Conservation (phyloP, 2,113 vertebrate genomes). For the Pachyramphus minor region DNA sequence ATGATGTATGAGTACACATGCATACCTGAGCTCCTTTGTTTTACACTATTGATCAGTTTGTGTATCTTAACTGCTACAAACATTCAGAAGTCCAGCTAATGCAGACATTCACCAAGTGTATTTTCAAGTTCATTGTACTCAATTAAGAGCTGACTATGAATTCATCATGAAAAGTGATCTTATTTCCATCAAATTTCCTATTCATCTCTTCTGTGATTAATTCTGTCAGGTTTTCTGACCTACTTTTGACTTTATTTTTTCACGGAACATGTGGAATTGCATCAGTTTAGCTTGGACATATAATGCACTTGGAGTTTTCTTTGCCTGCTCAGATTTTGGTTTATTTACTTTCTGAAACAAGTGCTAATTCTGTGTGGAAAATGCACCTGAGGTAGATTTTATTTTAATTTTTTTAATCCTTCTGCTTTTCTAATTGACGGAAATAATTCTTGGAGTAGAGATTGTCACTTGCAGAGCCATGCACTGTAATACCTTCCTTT, state of each 20-base stretch:
- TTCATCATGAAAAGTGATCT: conserved; percentile 41
- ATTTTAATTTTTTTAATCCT: background rate
- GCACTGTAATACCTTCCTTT: background rate
- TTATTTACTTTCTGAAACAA: background rate
- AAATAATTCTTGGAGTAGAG: background rate
- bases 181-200: conserved; percentile 51
- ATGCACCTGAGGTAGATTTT: background rate
- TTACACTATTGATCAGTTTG: conserved; percentile 76
- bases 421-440: background rate
- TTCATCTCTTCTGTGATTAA: conserved; percentile 33
- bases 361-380: background rate
- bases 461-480: background rate
- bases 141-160: conserved; percentile 64
- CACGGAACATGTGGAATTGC: background rate
- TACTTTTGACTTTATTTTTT: conserved; percentile 33
- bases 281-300: background rate
- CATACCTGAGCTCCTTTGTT: conserved; percentile 78
- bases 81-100: conserved; percentile 53
- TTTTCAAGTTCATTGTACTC: conserved; percentile 62
- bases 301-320: background rate
- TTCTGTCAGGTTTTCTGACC: conserved; percentile 50
- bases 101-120: conserved; percentile 40
- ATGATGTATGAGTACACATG: conserved; percentile 75
- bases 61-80: conserved; percentile 68
- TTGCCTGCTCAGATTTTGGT: background rate